Evolutionary conservation across 2,797 vertebrate species (phyloP).

Genomic region (Eleutherodactylus coqui): DNA sequence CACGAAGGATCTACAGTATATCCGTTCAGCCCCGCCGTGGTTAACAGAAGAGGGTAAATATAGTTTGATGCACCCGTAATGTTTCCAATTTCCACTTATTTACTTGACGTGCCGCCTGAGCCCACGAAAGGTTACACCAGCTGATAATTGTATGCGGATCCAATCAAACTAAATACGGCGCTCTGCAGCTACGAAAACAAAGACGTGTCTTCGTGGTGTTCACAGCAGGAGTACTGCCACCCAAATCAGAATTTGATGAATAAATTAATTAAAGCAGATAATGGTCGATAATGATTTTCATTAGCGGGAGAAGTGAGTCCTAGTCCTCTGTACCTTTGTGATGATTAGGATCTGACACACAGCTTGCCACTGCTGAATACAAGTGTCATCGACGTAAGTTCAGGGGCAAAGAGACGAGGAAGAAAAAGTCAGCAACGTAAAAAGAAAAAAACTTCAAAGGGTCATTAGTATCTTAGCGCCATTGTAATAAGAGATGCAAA

Average conservation of each 20-base stretch:
- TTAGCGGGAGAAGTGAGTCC: slow-evolving; percentile 66
- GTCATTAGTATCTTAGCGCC: neutral
- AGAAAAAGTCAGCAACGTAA: slow-evolving; percentile 1
- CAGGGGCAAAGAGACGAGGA: neutral
- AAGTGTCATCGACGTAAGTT: slow-evolving; percentile 1
- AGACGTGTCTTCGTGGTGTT: slow-evolving; percentile 55
- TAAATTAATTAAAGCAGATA: slow-evolving; percentile 71
- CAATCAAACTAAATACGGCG: slow-evolving; percentile 51
- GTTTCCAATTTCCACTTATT: slow-evolving; percentile 10
- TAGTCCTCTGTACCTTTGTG: slow-evolving; percentile 69
- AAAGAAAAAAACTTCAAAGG: slow-evolving; percentile 5
- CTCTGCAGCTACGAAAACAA: slow-evolving; percentile 44
- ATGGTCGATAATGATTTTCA: slow-evolving; percentile 68
- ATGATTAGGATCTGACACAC: slow-evolving; percentile 41
- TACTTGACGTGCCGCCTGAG: slow-evolving; percentile 8
- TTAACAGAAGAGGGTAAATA: slow-evolving; percentile 20
- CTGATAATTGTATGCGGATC: slow-evolving; percentile 44
- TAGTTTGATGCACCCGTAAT: neutral
- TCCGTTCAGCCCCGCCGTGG: neutral
- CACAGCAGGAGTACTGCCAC: slow-evolving; percentile 67
- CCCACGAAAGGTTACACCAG: slow-evolving; percentile 12
- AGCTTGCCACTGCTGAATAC: slow-evolving; percentile 4
- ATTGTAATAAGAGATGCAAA: slow-evolving; percentile 15
- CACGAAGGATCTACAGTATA: neutral
- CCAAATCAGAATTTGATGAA: slow-evolving; percentile 73